Evolutionary conservation across 2,888 invertebrate species (phyloP).

Genomic region (Trichogramma evanescens): DNA sequence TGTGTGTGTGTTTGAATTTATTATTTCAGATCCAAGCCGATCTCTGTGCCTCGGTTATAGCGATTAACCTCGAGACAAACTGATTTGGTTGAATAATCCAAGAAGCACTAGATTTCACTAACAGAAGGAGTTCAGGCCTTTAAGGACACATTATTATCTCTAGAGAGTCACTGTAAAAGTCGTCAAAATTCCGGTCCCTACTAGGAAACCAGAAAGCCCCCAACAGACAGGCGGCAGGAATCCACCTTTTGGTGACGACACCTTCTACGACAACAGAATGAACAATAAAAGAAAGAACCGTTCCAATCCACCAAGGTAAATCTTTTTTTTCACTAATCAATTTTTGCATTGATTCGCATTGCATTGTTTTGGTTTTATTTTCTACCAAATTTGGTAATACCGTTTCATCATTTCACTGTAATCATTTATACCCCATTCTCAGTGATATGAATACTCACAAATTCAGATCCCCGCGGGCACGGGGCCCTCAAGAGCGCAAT

Average conservation of each 20-base stretch:
- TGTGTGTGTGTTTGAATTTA: no score
- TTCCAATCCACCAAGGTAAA: conserved; percentile 67
- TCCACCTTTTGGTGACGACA: conserved; percentile 39
- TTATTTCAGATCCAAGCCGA: no score
- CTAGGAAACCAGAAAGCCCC: conserved; percentile 74
- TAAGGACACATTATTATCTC: conserved; percentile 11
- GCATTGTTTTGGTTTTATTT: background rate
- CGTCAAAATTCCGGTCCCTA: conserved; percentile 80
- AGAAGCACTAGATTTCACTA: background rate
- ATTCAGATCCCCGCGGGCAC: conserved; percentile 61
- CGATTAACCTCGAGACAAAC: no score
- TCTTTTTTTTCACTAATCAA: background rate
- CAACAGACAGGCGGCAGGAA: conserved; percentile 58
- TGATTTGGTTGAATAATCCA: background rate
- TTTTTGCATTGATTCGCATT: background rate
- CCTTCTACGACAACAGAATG: conserved; percentile 56
- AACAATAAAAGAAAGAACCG: conserved; percentile 81
- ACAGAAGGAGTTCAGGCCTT: no score
- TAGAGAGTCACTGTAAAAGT: conserved; percentile 37
- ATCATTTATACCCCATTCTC: background rate
- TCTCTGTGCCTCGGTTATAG: no score
- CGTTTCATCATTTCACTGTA: background rate
- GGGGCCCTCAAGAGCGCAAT: conserved; percentile 51
- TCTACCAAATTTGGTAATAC: background rate
- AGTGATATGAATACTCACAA: background rate